A percentile compares a stretch with the other conserved stretches of the same genome.
phyloP scores from a whole-genome alignment of 1,140 invertebrate genomes.

The Eulimnadia texana region DNA sequence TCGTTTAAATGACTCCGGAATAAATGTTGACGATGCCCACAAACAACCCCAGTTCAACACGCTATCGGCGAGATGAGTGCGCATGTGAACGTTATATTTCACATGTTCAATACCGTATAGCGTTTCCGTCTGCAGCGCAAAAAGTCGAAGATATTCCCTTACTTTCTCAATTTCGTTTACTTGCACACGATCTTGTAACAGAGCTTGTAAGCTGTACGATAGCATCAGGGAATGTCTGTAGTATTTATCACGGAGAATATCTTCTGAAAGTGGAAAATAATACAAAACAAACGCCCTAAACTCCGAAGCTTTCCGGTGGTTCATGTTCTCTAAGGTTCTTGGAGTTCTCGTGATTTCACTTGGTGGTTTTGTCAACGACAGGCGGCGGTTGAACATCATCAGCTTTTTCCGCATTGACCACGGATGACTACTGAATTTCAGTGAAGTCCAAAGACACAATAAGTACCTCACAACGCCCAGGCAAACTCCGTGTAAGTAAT shows the following conservation, averaged over 20 bases:
- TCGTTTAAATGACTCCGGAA: not conserved
- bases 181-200: not conserved
- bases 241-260: not conserved
- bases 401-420: not conserved
- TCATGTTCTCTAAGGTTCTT: not conserved
- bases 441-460: not conserved
- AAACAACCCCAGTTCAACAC: not conserved
- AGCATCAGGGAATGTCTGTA: not conserved
- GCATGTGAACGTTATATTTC: not conserved
- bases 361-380: not conserved
- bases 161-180: not conserved
- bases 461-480: not conserved
- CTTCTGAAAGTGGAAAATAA: not conserved
- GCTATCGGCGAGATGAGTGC: not conserved
- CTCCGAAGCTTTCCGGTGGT: not conserved
- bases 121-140: not conserved
- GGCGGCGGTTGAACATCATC: not conserved
- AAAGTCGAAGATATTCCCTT: not conserved
- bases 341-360: not conserved
- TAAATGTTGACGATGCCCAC: constrained; percentile 1
- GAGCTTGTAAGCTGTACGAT: not conserved
- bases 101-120: not conserved
- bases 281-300: not conserved
- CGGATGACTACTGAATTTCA: not conserved
- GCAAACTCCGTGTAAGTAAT: not conserved